Evolutionary conservation across 2,888 invertebrate species (phyloP).

Genomic region (Glaucopsyche alexis): DNA sequence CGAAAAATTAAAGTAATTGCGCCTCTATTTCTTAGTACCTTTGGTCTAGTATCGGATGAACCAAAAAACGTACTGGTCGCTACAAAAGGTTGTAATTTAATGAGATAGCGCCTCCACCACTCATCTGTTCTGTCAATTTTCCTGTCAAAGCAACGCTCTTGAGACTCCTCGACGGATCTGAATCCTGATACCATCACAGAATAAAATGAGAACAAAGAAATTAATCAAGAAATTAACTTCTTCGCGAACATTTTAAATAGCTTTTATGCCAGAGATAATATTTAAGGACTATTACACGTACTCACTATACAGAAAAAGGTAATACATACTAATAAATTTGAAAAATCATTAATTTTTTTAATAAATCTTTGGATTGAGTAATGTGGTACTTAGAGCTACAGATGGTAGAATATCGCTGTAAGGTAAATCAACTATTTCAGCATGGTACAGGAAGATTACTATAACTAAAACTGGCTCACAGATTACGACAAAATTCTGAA

Average conservation of each 20-base stretch:
- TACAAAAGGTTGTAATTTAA: constrained; percentile 5
- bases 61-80: neutral
- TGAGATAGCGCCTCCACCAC: constrained; percentile 19
- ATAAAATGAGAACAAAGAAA: constrained; percentile 16
- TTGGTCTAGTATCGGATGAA: neutral
- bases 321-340: neutral
- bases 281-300: neutral
- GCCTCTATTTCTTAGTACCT: neutral
- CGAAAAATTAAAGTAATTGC: neutral
- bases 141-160: neutral
- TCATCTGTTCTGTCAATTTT: constrained; percentile 21
- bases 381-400: too few species aligned
- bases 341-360: too few species aligned
- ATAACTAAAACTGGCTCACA: neutral
- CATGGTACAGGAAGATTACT: neutral
- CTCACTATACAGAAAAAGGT: neutral
- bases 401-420: too few species aligned
- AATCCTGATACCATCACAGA: neutral
- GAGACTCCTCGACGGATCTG: neutral
- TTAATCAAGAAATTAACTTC: neutral
- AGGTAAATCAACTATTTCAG: neutral
- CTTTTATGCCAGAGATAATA: neutral
- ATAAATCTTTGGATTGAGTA: too few species aligned
- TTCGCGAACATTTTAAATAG: neutral
- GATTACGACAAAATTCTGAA: neutral